Percentiles rank a stretch among this genome's conserved stretches.
Evolutionary conservation across 2,797 vertebrate species (phyloP).

Genomic region (Spheniscus humboldti): DNA sequence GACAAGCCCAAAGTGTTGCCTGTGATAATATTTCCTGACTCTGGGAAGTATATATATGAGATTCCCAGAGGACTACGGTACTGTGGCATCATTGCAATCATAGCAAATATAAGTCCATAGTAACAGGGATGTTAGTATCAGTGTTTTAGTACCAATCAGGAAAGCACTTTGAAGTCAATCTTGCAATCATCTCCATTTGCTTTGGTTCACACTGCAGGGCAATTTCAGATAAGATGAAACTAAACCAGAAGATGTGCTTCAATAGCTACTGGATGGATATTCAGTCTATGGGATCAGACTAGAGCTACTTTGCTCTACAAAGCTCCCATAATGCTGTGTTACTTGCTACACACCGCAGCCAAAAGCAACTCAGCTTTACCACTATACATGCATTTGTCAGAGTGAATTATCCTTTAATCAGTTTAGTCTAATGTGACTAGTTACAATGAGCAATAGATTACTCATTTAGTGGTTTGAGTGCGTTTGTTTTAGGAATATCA

Average conservation of each 20-base stretch:
- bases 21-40: neutral
- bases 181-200: neutral
- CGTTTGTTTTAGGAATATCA: neutral
- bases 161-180: neutral
- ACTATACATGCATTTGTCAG: neutral
- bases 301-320: neutral
- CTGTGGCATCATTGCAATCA: neutral
- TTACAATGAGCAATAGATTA: neutral
- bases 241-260: neutral
- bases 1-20: neutral
- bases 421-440: neutral
- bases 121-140: neutral
- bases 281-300: neutral
- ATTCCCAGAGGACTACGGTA: neutral
- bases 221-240: neutral
- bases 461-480: neutral
- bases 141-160: neutral
- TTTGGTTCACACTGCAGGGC: neutral
- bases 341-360: neutral
- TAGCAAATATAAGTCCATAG: neutral
- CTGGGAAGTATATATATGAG: neutral
- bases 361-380: neutral
- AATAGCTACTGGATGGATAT: neutral
- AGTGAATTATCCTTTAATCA: neutral
- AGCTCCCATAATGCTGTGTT: neutral